Base-by-base conservation (phyloP, 2,113 vertebrate genomes). In the Tamias sibiricus region DNA sequence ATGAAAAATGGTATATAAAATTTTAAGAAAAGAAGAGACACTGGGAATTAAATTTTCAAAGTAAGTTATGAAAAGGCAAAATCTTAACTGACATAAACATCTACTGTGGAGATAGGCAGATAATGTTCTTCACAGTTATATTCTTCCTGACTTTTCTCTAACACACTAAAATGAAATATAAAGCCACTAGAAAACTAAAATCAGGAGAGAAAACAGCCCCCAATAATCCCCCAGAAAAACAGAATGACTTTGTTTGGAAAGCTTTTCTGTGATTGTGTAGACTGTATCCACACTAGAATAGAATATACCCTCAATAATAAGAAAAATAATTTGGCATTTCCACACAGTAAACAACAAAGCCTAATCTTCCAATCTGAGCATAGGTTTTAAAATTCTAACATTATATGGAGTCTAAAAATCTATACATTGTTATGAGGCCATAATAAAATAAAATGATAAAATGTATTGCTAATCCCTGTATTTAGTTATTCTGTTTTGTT, bases 401-500 rank as follows among this genome's bases (percentile, higher is more conserved):
- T 30, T 82, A 52, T 30, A 54, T 94, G 11, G 72, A 92, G 11
- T 81, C 68, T 74, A 49, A 86, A 92, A 87, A 28, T 24, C 66
- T 76, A 37, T 13, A 13, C 7, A 8, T 59, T 94, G 49, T 30
- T 32, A 49, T 2, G 52, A 22, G 10, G 22, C 9, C 30, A 66
- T 68, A 64, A 59, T 80, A 40, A 59, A 96, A 69, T 24, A 85
- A 91, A 94, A 62, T 88, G 79, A 81, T 68, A 93, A 88, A 93
- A 35, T 72, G 17, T 54, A 64, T 92, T 49, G 30, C 28, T 79
- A 40, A 74, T 82, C 91, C 20, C 17, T 42, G 20, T 40, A 71
- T 68, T 69, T 17, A 35, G 22, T 66, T 12, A 30, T 77, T 57
- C 47, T 85, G 82, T 69, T 92, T 13, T 35, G 42, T 64, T 59